phyloP scores from a whole-genome alignment of 1,140 invertebrate species.

The Procambarus clarkii region DNA sequence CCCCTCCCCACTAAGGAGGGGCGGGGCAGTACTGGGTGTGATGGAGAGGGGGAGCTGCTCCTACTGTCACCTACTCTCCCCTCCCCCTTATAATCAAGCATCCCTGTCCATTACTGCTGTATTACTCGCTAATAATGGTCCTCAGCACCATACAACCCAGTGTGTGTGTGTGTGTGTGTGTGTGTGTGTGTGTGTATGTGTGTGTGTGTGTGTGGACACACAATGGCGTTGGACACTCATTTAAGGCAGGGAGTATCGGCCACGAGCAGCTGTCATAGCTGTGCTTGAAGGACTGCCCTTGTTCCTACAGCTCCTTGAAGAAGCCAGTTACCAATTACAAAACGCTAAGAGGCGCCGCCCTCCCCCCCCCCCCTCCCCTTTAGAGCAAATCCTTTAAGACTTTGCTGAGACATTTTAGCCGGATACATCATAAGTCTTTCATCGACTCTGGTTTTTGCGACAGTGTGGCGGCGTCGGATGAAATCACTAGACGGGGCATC shows the following conservation, averaged over 20 bases:
- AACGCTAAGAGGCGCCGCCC: constrained; percentile 12
- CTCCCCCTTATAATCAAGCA: constrained; percentile 34
- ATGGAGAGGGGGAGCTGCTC: constrained; percentile 39
- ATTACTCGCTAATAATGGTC: neutral
- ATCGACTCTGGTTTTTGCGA: neutral
- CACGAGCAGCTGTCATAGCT: neutral
- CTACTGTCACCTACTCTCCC: constrained; percentile 36
- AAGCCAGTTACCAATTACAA: constrained; percentile 27
- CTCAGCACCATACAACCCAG: too few species aligned
- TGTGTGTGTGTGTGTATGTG: too few species aligned
- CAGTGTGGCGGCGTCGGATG: neutral
- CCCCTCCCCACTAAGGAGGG: neutral
- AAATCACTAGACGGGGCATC: neutral
- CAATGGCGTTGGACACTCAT: neutral
- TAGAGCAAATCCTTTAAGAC: too few species aligned
- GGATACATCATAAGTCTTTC: neutral
- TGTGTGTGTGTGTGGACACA: too few species aligned
- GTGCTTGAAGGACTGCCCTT: neutral
- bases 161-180: too few species aligned
- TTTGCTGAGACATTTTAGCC: too few species aligned
- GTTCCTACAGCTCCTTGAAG: constrained; percentile 17
- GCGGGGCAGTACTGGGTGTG: constrained; percentile 11
- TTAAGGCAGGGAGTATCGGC: neutral
- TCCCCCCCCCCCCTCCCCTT: too few species aligned
- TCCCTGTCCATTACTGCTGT: constrained; percentile 21